Conservation (phyloP, 2,888 invertebrate species). For the Metacarcinus magister region DNA sequence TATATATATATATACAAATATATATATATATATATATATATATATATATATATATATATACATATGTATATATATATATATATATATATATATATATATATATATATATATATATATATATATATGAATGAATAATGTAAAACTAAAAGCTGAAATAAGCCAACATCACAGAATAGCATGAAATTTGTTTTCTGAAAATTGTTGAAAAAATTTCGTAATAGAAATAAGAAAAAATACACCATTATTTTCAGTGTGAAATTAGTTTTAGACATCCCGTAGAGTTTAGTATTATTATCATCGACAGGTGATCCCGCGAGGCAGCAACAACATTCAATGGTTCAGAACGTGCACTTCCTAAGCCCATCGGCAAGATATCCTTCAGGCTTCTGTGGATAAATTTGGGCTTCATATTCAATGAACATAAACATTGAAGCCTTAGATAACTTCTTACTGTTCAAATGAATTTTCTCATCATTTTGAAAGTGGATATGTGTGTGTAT, state of each 20-base stretch:
- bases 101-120: too few species aligned
- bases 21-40: too few species aligned
- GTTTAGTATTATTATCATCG: not conserved
- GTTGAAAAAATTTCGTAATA: not conserved
- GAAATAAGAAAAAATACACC: not conserved
- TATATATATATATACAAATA: too few species aligned
- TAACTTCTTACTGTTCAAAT: slow-evolving; percentile 12
- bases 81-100: too few species aligned
- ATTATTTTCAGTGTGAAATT: not conserved
- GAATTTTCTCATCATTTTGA: not conserved
- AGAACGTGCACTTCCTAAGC: not conserved
- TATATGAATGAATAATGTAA: too few species aligned
- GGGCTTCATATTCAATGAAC: not conserved
- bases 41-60: too few species aligned
- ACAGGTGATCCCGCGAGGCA: not conserved
- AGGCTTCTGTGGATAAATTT: not conserved
- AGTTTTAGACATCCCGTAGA: not conserved
- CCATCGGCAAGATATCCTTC: not conserved
- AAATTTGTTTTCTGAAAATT: not conserved
- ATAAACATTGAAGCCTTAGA: not conserved
- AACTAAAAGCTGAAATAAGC: too few species aligned
- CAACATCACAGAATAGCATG: too few species aligned
- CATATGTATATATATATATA: too few species aligned
- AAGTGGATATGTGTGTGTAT: not conserved
- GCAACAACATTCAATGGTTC: not conserved